A percentile compares a stretch with the other conserved stretches of the same genome.
phyloP scores from a whole-genome alignment of 1,140 invertebrate genomes.

The Galendromus occidentalis region DNA sequence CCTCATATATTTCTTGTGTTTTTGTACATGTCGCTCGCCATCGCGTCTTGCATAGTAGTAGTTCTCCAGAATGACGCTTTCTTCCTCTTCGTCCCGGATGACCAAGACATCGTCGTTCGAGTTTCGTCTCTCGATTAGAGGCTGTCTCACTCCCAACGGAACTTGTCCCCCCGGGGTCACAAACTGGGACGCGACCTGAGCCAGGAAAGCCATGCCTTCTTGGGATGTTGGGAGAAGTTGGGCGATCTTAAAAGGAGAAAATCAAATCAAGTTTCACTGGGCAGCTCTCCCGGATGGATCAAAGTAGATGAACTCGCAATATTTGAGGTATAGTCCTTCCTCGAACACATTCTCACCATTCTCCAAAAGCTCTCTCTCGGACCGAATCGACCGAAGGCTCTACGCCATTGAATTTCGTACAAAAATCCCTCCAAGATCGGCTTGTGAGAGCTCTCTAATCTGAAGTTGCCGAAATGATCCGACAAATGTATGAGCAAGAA shows the following conservation, averaged over 20 bases:
- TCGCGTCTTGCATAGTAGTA: slow-evolving; percentile 6
- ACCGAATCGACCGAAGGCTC: slow-evolving; percentile 7
- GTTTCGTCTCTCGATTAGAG: not conserved
- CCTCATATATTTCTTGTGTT: not conserved
- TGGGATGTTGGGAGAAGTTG: not conserved
- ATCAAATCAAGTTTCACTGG: too few species aligned
- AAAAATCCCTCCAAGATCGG: not conserved
- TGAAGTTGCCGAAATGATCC: slow-evolving; percentile 6
- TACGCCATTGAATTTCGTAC: not conserved
- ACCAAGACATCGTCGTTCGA: not conserved
- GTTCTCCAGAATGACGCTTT: not conserved
- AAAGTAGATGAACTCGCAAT: too few species aligned
- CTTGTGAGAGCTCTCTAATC: slow-evolving; percentile 6
- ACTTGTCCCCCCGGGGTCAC: not conserved
- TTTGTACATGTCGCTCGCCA: not conserved
- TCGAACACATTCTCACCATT: not conserved
- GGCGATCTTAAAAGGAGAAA: not conserved
- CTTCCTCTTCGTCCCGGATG: not conserved
- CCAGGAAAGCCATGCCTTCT: not conserved
- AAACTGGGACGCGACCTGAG: not conserved
- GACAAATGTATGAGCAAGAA: slow-evolving; percentile 3
- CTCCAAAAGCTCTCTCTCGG: not conserved
- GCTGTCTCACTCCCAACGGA: not conserved
- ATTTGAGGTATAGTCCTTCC: too few species aligned
- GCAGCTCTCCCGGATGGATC: too few species aligned